Evolutionary conservation across 1,140 invertebrate genomes (phyloP), one percentile per base, ranked within the genome.

Genomic region (Neodiprion fabricii): DNA sequence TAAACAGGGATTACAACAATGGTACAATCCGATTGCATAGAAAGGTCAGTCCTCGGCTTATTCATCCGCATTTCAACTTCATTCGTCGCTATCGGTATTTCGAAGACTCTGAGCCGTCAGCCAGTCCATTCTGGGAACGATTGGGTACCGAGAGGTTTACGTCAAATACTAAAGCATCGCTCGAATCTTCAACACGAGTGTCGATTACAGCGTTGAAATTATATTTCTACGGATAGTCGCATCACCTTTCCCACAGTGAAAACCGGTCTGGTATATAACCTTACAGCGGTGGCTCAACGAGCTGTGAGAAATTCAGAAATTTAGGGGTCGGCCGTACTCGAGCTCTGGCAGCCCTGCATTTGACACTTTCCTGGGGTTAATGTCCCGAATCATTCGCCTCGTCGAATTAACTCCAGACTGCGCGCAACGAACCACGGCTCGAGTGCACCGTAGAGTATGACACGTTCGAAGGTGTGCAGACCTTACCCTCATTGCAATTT

Each of bases 381-480:
- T 61, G 53, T 61, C 11, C 53, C 53, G 53, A 61, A 61, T 61
- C 53, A 61, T 61, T 61, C 53, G 53, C 53, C 53, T 61, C 53
- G 53, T 61, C 53, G 53, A 61, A 61, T 61, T 61, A 61, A 61
- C 53, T 61, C 53, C 53, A 61, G 53, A 61, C 53, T 61, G n/a
- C n/a, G 8, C n/a, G n/a, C n/a, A 61, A 61, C 53, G 53, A 40
- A 40, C 53, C 28, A 40, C 1, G 28, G 11, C 5, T 61, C 53
- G 53, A 61, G 28, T 40, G 53, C 53, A 61, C 53, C 53, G 53
- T 8, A 61, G 9, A 12, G 53, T 5, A 61, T 14, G 11, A 61
- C 28, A 40, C 28, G 28, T 40, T 40, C 5, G 28, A 40, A 40
- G 28, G 53, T 14, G n/a, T 61, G n/a, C 53, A 61, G 11, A 7